Evolutionary conservation across 2,888 invertebrate genomes (phyloP).

Genomic region (Drepana falcataria): DNA sequence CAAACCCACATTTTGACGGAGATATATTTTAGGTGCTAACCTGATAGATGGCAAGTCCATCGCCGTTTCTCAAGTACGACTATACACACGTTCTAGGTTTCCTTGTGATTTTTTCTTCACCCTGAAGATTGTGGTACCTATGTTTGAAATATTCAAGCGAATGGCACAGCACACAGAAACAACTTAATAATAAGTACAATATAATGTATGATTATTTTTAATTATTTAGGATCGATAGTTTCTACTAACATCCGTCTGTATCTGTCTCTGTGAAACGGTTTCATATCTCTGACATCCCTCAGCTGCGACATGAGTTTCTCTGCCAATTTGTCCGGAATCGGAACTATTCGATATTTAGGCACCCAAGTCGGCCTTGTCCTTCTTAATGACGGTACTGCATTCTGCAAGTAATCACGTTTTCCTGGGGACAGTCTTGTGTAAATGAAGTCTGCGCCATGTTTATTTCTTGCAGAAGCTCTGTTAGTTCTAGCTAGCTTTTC

Average conservation of each 20-base stretch:
- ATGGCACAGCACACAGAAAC: too few relatives aligned
- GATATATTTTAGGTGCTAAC: too few relatives aligned
- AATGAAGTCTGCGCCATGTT: slow-evolving; percentile 24
- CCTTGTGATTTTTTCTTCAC: too few relatives aligned
- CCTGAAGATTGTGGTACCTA: too few relatives aligned
- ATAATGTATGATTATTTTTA: background rate
- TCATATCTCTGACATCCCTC: slow-evolving; percentile 7
- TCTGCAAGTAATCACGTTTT: background rate
- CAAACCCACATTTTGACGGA: too few relatives aligned
- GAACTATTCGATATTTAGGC: slow-evolving; percentile 45
- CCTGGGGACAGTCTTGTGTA: background rate
- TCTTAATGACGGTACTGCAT: slow-evolving; percentile 22
- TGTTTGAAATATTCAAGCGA: too few relatives aligned
- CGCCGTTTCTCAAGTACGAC: too few relatives aligned
- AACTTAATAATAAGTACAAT: too few relatives aligned
- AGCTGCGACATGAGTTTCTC: slow-evolving; percentile 11
- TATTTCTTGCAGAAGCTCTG: slow-evolving; percentile 2
- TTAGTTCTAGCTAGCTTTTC: background rate
- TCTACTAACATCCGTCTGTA: background rate
- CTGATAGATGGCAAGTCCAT: too few relatives aligned
- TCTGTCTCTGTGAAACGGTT: background rate
- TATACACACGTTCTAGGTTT: too few relatives aligned
- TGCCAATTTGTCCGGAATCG: slow-evolving; percentile 4
- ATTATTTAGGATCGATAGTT: background rate
- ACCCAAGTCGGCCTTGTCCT: slow-evolving; percentile 41